phyloP scores from a whole-genome alignment of 2,797 vertebrate genomes.

The Spinibarbus caldwelli region DNA sequence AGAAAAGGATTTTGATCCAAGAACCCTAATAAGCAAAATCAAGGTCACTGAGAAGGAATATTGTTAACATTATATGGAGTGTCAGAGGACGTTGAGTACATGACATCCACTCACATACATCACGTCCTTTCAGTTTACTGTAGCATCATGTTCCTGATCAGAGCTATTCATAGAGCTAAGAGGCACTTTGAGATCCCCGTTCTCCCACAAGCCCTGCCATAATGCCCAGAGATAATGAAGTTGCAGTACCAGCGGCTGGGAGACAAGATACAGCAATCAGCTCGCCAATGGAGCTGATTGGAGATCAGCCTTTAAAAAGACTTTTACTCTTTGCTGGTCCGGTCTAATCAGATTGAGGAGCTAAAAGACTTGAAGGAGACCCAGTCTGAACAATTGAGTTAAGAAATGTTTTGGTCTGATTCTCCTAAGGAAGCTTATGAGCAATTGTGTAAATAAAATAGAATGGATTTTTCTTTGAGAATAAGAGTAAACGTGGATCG shows the following conservation, averaged over 20 bases:
- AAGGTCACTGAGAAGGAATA: neutral
- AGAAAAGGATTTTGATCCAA: neutral
- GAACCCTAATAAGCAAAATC: neutral
- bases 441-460: neutral
- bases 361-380: slow-evolving; percentile 37
- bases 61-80: slow-evolving; percentile 48
- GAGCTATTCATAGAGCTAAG: slow-evolving; percentile 77
- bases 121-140: slow-evolving; percentile 63
- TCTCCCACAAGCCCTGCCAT: slow-evolving; percentile 66
- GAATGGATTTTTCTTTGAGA: neutral
- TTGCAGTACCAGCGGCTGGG: slow-evolving; percentile 74
- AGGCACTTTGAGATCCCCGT: slow-evolving; percentile 62
- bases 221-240: slow-evolving; percentile 73
- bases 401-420: neutral
- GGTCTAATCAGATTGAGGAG: slow-evolving; percentile 78
- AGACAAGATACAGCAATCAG: slow-evolving; percentile 76
- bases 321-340: slow-evolving; percentile 70
- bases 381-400: neutral
- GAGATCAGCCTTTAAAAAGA: slow-evolving; percentile 73
- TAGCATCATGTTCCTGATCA: slow-evolving; percentile 66
- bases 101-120: slow-evolving; percentile 61
- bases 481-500: neutral
- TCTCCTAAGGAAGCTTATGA: neutral
- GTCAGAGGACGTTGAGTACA: slow-evolving; percentile 43
- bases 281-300: slow-evolving; percentile 76